Evolutionary conservation across 2,888 invertebrate species (phyloP), one percentile per base, ranked within the genome.

Genomic region (Galerucella nymphaeae): DNA sequence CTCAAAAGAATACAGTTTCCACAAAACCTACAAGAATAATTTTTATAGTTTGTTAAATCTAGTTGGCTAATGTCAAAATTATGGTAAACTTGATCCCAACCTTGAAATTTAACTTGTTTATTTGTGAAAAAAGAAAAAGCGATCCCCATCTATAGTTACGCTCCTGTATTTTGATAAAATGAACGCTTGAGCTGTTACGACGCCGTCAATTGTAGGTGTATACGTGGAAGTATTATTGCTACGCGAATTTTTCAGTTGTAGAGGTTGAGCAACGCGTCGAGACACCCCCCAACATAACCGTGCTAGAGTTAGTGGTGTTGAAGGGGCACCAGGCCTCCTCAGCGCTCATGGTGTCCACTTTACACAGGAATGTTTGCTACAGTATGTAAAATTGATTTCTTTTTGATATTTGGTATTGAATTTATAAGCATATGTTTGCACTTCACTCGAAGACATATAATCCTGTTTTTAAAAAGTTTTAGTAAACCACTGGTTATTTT

Each of bases 321-420:
- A 78, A 77, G 82, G 80, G 83, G 83, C 82, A 73, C 74, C 73
- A 75, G 71, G 82, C 83, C 80, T 83, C 82, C 82, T 80, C 82
- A 80, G 84, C 83, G 83, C 83, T 82, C 84, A 85, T 85, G 85
- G 83, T 85, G 84, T 83, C 84, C 82, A 78, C 80, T 80, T 76
- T 80, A 76, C 79, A 41, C 66, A 58, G 83, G 80, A 80, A 84
- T 85, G 84, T 82, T 82, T 80, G 82, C 79, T 76, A 76, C 76
- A 79, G 80, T 80, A 80, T 62, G 80, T 79, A 77, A 64, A 38
- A 48, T 16, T 48, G 58, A 23, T 59, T 57, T 11, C 1, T 50
- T 23, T 18, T 53, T 9, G 2, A 18, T 53, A 18, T 53, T 13
- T 4, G 2, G 6, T 14, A 45, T 45, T 45, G 14, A 14, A 45